Percentiles rank a stretch among this genome's conserved stretches.
phyloP scores from a whole-genome alignment of 2,797 vertebrate species.

The Tapirus indicus region DNA sequence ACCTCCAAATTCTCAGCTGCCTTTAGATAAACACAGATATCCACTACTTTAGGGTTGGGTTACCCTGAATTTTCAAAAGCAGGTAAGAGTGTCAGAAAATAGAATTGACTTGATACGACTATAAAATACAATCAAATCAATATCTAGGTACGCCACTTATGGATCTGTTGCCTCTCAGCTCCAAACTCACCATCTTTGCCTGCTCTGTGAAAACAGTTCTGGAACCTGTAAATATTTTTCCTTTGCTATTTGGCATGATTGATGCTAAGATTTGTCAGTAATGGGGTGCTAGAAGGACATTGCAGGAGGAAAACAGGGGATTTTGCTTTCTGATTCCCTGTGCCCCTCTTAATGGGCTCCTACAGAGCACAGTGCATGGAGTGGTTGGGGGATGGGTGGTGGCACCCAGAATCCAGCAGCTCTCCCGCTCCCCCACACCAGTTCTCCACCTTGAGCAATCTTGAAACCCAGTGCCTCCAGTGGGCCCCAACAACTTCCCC shows the following conservation, averaged over 20 bases:
- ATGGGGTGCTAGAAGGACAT: not conserved
- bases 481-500: not conserved
- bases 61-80: not conserved
- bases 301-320: not conserved
- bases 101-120: not conserved
- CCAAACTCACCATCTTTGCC: not conserved
- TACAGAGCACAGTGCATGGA: not conserved
- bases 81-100: not conserved
- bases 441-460: not conserved
- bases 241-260: not conserved
- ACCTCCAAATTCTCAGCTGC: not conserved
- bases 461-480: not conserved
- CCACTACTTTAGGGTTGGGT: not conserved
- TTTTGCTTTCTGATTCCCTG: not conserved
- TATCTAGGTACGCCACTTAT: not conserved
- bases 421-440: not conserved
- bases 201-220: not conserved
- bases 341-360: not conserved
- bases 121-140: not conserved
- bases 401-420: not conserved
- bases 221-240: not conserved
- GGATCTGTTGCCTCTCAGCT: not conserved
- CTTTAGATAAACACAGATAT: not conserved
- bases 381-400: rapidly evolving
- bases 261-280: not conserved